Evolutionary conservation across 2,797 vertebrate species (phyloP).

Genomic region (Sebastes oblongus): DNA sequence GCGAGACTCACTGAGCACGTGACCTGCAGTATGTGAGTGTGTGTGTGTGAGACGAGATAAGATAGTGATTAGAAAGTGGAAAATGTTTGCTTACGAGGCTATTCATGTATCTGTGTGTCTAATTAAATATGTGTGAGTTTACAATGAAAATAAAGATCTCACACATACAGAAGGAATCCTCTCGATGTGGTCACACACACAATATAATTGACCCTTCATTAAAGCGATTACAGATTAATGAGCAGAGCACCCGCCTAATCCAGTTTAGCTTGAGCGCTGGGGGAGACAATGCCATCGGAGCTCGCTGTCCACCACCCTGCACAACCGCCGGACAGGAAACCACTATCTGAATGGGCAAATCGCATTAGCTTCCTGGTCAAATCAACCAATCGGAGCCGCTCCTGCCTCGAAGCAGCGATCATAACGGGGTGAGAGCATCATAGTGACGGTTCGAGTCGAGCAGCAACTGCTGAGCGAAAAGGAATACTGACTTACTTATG

Average conservation of each 20-base stretch:
- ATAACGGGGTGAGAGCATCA: background rate
- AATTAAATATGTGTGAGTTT: background rate
- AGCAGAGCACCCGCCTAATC: conserved; percentile 66
- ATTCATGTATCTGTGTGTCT: background rate
- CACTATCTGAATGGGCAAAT: conserved; percentile 8
- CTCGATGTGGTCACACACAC: background rate
- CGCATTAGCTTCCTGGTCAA: conserved; percentile 31
- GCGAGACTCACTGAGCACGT: conserved; percentile 17
- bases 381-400: conserved; percentile 34
- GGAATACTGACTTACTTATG: background rate
- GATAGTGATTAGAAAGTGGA: conserved; percentile 7
- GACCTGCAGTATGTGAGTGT: conserved; percentile 25
- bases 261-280: conserved; percentile 47
- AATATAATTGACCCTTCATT: conserved; percentile 52
- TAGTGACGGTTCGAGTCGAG: background rate
- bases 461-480: background rate
- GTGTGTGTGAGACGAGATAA: conserved; percentile 30
- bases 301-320: background rate
- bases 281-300: conserved; percentile 30
- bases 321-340: conserved; percentile 9
- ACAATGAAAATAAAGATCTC: conserved; percentile 1
- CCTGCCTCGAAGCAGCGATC: background rate
- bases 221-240: conserved; percentile 75
- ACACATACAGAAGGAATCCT: background rate
- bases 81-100: background rate